phyloP scores from a whole-genome alignment of 2,888 invertebrate species.

The Arctia plantaginis region DNA sequence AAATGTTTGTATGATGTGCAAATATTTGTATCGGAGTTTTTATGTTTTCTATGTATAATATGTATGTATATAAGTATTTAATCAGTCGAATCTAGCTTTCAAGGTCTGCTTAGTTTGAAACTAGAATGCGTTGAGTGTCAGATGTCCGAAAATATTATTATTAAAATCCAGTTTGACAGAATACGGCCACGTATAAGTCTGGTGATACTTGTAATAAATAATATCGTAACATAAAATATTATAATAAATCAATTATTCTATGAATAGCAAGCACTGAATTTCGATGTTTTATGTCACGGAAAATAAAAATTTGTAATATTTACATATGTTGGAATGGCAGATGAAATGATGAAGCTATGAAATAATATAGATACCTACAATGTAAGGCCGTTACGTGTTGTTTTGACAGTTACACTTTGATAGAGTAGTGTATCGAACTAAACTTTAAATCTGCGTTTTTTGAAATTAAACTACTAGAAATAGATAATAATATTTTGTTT shows the following conservation, averaged over 20 bases:
- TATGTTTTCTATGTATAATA: too few relatives aligned
- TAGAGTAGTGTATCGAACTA: background rate
- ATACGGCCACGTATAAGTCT: conserved; percentile 23
- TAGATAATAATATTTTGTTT: background rate
- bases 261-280: conserved; percentile 83
- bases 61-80: too few relatives aligned
- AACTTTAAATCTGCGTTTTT: background rate
- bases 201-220: conserved; percentile 48
- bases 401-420: conserved; percentile 40
- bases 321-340: conserved; percentile 73
- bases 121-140: too few relatives aligned
- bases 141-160: too few relatives aligned
- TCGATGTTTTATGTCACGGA: conserved; percentile 82
- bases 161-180: conserved; percentile 19
- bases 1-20: too few relatives aligned
- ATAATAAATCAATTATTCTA: conserved; percentile 69
- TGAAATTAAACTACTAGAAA: background rate
- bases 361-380: conserved; percentile 37
- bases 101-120: too few relatives aligned
- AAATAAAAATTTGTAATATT: conserved; percentile 76
- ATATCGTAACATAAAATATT: conserved; percentile 41
- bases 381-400: conserved; percentile 32
- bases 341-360: conserved; percentile 52
- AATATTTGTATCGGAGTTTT: too few relatives aligned
- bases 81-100: too few relatives aligned